Percentiles rank a stretch among this genome's conserved stretches.
These are phyloP conservation scores for Desoria tigrina DNA, from an alignment of 2,888 invertebrate species.

Conservation along the genomic window DNA sequence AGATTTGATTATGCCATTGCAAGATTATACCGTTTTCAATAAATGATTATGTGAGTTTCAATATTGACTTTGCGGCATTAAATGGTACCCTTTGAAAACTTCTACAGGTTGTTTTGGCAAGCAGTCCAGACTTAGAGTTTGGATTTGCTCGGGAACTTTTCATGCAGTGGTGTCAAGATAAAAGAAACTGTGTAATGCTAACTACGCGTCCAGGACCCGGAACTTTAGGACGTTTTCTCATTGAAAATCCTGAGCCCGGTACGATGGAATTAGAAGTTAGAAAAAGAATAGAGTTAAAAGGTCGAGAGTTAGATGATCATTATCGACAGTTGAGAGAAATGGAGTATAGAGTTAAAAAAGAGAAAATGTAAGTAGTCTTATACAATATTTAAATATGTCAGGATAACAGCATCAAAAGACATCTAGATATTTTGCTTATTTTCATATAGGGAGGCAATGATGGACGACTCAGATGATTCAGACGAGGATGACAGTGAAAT, in stretches of 20 bases:
- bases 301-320: constrained; percentile 63
- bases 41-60: no score
- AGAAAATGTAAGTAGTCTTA: constrained; percentile 55
- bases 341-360: constrained; percentile 49
- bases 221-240: constrained; percentile 61
- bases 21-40: no score
- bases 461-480: constrained; percentile 61
- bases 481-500: constrained; percentile 83
- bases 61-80: no score
- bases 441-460: constrained; percentile 43
- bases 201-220: constrained; percentile 71
- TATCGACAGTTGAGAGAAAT: constrained; percentile 58
- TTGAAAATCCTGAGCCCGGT: constrained; percentile 59
- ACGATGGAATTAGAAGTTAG: constrained; percentile 58
- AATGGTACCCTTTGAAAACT: no score
- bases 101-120: constrained; percentile 81
- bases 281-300: constrained; percentile 62
- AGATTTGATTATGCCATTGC: no score
- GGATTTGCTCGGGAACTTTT: constrained; percentile 95
- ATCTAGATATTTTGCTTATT: not conserved
- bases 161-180: constrained; percentile 86
- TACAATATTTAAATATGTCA: not conserved
- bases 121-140: constrained; percentile 90
- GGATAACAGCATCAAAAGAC: not conserved
- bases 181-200: constrained; percentile 90